phyloP scores from a whole-genome alignment of 2,113 vertebrate genomes.

The Eira barbara region DNA sequence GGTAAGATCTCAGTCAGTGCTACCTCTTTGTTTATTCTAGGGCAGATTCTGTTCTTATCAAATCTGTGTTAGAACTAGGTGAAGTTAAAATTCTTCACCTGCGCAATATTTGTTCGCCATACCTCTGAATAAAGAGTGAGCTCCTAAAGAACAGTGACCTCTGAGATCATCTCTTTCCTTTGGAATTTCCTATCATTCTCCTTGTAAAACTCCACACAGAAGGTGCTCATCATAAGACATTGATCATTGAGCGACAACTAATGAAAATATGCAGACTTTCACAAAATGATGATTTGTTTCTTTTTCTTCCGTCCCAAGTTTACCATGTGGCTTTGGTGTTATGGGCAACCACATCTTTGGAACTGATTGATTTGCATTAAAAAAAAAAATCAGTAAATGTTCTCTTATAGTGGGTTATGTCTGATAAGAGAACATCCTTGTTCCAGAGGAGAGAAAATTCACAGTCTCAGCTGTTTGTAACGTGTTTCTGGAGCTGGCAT shows the following conservation, averaged over 20 bases:
- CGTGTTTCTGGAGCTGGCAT: constrained; percentile 33
- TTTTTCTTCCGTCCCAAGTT: neutral
- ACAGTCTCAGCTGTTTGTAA: constrained; percentile 44
- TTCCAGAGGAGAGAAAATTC: constrained; percentile 38
- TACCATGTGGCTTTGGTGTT: neutral
- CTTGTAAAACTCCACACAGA: neutral
- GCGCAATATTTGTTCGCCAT: neutral
- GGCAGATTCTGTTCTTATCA: neutral
- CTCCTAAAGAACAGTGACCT: neutral
- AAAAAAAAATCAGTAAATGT: neutral
- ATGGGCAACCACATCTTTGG: neutral
- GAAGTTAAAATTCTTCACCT: neutral
- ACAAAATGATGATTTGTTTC: neutral
- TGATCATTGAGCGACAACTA: neutral
- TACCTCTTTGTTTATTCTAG: neutral
- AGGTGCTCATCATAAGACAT: neutral
- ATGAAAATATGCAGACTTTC: constrained; percentile 1
- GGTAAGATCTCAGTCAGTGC: neutral
- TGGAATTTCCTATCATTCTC: neutral
- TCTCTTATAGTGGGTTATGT: constrained; percentile 18
- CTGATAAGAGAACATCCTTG: constrained; percentile 25
- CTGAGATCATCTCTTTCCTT: neutral
- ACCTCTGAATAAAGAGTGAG: neutral
- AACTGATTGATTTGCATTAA: neutral
- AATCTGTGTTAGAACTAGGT: neutral